Percentiles rank a stretch among this genome's conserved stretches.
Evolutionary conservation across 2,797 vertebrate genomes (phyloP).

Genomic region (Pangasius mekongensis): DNA sequence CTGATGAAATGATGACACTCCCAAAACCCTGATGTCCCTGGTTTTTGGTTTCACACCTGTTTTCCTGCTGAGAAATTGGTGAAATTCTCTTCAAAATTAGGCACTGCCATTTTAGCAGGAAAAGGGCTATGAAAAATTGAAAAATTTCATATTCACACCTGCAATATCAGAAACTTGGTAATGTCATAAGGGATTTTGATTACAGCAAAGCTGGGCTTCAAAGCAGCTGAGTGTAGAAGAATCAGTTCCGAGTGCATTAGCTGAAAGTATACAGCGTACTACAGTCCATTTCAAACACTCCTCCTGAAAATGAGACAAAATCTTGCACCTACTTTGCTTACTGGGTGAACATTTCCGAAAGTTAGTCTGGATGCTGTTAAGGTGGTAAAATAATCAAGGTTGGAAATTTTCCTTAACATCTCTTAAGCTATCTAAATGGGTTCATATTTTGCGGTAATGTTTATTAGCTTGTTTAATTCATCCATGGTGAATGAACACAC

Average conservation of each 20-base stretch:
- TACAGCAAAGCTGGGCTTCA: not conserved
- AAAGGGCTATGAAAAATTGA: slow-evolving; percentile 1
- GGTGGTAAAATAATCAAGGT: not conserved
- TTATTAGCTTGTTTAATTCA: not conserved
- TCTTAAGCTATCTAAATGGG: not conserved
- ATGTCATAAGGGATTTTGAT: not conserved
- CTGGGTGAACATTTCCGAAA: not conserved
- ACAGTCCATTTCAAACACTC: not conserved
- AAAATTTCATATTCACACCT: not conserved
- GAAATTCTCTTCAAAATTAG: not conserved
- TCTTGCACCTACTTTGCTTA: not conserved
- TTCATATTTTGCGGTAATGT: not conserved
- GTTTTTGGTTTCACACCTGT: not conserved
- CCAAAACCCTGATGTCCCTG: not conserved
- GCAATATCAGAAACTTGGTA: not conserved
- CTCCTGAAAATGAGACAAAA: not conserved
- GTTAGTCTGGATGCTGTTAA: not conserved
- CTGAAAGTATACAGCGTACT: not conserved
- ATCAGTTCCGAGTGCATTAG: not conserved
- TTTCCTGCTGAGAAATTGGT: not conserved
- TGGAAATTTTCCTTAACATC: not conserved
- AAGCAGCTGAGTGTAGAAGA: not conserved
- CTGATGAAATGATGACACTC: not conserved
- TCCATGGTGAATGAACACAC: not conserved
- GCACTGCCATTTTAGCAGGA: not conserved